These are phyloP conservation scores for Sciurus carolinensis DNA, from an alignment of 2,797 vertebrate genomes.

Conservation along the genomic window DNA sequence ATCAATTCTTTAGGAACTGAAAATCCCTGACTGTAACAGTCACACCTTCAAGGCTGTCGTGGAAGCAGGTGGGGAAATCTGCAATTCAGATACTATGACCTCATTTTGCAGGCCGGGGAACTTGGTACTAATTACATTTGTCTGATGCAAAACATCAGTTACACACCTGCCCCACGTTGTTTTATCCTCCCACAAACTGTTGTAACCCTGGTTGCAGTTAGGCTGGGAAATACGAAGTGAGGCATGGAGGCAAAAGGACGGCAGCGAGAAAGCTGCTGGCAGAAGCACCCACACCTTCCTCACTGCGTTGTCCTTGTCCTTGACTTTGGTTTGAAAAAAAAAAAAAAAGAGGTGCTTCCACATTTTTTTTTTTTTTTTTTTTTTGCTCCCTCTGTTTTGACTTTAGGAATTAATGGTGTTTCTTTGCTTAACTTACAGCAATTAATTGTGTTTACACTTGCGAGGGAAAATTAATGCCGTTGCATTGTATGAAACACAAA, in stretches of 20 bases:
- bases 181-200: background rate
- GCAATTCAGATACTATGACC: constrained; percentile 70
- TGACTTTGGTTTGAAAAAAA: constrained; percentile 20
- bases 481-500: constrained; percentile 61
- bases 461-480: constrained; percentile 57
- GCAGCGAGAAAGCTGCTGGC: background rate
- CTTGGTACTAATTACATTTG: constrained; percentile 66
- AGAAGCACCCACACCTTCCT: background rate
- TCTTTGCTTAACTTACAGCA: constrained; percentile 75
- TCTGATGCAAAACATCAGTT: constrained; percentile 60
- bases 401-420: constrained; percentile 79
- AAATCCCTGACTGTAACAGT: constrained; percentile 5
- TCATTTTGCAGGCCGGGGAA: constrained; percentile 45
- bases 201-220: background rate
- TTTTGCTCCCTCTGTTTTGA: constrained; percentile 66
- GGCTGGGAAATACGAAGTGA: background rate
- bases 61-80: constrained; percentile 73
- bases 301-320: constrained; percentile 21
- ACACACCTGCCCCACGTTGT: constrained; percentile 18
- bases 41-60: background rate
- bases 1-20: constrained; percentile 49
- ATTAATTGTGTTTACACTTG: constrained; percentile 74
- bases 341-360: background rate
- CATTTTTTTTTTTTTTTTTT: background rate
- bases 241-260: background rate